Percentiles rank a stretch among this genome's conserved stretches.
Evolutionary conservation across 2,888 invertebrate genomes (phyloP).

Genomic region (Pachliopta kotzebuea): DNA sequence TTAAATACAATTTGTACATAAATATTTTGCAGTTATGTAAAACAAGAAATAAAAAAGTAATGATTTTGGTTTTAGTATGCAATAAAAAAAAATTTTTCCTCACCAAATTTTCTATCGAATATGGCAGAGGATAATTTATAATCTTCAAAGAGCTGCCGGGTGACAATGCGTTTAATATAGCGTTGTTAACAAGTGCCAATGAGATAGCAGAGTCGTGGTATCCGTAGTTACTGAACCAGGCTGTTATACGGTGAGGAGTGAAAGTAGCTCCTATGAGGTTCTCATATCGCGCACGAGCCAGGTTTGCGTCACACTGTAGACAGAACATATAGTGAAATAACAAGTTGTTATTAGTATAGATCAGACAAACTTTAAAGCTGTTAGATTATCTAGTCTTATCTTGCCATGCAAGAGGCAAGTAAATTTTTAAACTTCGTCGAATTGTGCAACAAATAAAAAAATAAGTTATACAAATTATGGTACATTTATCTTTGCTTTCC

Average conservation of each 20-base stretch:
- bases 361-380: background rate
- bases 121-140: constrained; percentile 86
- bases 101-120: constrained; percentile 81
- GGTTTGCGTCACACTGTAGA: constrained; percentile 50
- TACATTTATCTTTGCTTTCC: too few species aligned
- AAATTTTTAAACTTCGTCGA: too few species aligned
- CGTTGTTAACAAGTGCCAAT: constrained; percentile 83
- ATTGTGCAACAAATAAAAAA: too few species aligned
- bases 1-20: too few species aligned
- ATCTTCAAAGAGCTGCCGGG: constrained; percentile 70
- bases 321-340: background rate
- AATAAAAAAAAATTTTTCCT: constrained; percentile 36
- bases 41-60: too few species aligned
- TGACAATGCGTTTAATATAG: constrained; percentile 74
- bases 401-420: too few species aligned
- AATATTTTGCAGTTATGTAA: too few species aligned
- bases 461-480: too few species aligned
- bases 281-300: constrained; percentile 68
- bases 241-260: constrained; percentile 70
- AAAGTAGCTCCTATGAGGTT: constrained; percentile 82
- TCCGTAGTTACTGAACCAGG: constrained; percentile 90
- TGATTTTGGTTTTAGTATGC: background rate
- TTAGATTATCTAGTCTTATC: too few species aligned
- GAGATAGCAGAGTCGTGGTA: constrained; percentile 87
- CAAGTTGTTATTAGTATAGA: background rate